A percentile compares a stretch with the other conserved stretches of the same genome.
Conservation (phyloP, 2,888 invertebrate species). For the Theretra japonica region DNA sequence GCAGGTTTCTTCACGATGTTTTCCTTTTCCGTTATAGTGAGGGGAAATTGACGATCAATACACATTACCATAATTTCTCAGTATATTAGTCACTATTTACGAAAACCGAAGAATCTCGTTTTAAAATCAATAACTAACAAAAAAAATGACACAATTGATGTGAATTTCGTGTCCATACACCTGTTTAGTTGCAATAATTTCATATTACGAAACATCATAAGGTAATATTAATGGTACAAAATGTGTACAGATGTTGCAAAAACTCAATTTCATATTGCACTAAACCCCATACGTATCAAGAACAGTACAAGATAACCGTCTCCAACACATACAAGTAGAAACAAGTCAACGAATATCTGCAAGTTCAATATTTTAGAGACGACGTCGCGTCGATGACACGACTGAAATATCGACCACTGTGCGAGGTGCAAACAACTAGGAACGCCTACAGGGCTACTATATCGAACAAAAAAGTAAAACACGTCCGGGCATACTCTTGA, state of each 20-base stretch:
- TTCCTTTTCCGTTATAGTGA: no score
- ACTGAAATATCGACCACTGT: conserved; percentile 81
- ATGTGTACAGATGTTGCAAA: neutral
- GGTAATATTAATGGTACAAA: neutral
- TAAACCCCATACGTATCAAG: neutral
- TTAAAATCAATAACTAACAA: no score
- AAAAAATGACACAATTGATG: no score
- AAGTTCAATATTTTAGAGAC: conserved; percentile 58
- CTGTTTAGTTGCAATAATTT: no score
- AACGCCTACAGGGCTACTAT: conserved; percentile 78
- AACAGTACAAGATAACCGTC: neutral
- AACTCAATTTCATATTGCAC: neutral
- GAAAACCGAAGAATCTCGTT: no score
- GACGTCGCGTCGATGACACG: conserved; percentile 71
- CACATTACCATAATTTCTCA: no score
- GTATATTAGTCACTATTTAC: no score
- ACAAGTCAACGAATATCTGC: conserved; percentile 47
- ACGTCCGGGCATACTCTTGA: conserved; percentile 60
- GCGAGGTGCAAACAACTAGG: conserved; percentile 82
- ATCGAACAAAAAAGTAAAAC: conserved; percentile 70
- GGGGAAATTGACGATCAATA: no score
- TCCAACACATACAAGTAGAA: conserved; percentile 27
- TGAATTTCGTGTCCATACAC: no score
- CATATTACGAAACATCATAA: neutral
- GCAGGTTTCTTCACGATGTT: no score